A percentile compares a stretch with the other conserved stretches of the same genome.
phyloP scores from a whole-genome alignment of 2,113 vertebrate genomes.

The Dicrurus megarhynchus region DNA sequence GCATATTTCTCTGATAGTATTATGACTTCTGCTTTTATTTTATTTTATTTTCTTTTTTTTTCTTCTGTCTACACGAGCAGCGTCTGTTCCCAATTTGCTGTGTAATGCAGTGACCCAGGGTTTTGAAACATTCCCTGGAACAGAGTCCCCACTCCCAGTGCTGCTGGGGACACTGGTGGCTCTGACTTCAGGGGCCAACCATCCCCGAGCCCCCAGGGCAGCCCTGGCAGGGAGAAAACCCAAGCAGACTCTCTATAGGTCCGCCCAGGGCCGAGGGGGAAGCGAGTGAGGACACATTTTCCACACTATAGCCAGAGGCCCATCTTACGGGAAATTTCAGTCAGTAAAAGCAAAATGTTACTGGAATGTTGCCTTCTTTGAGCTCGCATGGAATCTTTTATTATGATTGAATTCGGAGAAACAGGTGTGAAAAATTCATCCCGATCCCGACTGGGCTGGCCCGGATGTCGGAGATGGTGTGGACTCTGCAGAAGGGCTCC shows the following conservation, averaged over 20 bases:
- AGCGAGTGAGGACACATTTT: slow-evolving; percentile 58
- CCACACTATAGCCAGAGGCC: slow-evolving; percentile 17
- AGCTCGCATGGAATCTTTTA: slow-evolving; percentile 9
- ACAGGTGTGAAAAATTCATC: slow-evolving; percentile 61
- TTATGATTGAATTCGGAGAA: slow-evolving; percentile 38
- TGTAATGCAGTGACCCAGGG: not conserved
- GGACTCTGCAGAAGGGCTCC: not conserved
- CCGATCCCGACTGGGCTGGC: not conserved
- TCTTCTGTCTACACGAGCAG: not conserved
- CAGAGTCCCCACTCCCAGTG: not conserved
- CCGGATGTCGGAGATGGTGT: not conserved
- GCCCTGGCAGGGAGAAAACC: not conserved
- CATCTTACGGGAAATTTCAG: slow-evolving; percentile 37
- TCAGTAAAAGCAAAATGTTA: slow-evolving; percentile 10
- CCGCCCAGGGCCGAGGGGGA: not conserved
- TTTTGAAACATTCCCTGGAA: not conserved
- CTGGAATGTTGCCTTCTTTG: slow-evolving; percentile 33
- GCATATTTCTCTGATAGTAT: not conserved
- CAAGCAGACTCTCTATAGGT: not conserved
- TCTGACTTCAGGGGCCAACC: not conserved
- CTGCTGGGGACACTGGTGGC: not conserved
- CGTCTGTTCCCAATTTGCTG: not conserved
- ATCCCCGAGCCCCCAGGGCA: not conserved
- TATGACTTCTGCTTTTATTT: not conserved
- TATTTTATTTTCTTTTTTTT: not conserved